Conservation (phyloP, 2,797 vertebrate genomes). For the Pseudochromis fuscus region DNA sequence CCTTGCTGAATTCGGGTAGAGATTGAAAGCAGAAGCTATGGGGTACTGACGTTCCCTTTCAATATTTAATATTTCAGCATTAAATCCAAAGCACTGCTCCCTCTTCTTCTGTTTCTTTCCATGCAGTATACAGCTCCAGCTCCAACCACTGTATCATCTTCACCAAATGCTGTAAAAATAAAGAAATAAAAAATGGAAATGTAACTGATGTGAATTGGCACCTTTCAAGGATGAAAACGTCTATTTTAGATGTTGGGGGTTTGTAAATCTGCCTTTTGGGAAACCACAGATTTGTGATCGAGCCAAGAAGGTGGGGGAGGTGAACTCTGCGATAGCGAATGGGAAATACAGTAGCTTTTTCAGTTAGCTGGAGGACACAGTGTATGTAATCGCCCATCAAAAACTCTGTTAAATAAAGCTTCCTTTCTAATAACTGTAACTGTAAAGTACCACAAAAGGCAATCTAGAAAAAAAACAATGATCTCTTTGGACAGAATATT, state of each 20-base stretch:
- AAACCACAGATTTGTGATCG: background rate
- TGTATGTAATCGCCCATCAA: background rate
- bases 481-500: background rate
- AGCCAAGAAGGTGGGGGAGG: background rate
- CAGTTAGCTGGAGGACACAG: background rate
- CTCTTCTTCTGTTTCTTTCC: slow-evolving; percentile 35
- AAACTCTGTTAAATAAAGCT: slow-evolving; percentile 3
- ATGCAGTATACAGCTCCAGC: background rate
- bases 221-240: slow-evolving; percentile 1
- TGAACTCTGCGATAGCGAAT: background rate
- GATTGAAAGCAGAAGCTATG: slow-evolving; percentile 72
- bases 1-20: slow-evolving; percentile 52
- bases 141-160: slow-evolving; percentile 1
- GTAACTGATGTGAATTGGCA: background rate
- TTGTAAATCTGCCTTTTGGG: slow-evolving; percentile 9
- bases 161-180: background rate
- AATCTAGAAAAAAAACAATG: background rate
- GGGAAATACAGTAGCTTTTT: slow-evolving; percentile 8
- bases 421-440: background rate
- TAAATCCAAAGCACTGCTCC: slow-evolving; percentile 66
- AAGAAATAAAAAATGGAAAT: background rate
- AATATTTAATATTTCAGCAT: slow-evolving; percentile 82
- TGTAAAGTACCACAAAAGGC: slow-evolving; percentile 3
- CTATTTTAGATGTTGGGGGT: background rate
- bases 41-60: slow-evolving; percentile 65